Base-by-base conservation (phyloP, 2,113 vertebrate species). In the Podarcis muralis region DNA sequence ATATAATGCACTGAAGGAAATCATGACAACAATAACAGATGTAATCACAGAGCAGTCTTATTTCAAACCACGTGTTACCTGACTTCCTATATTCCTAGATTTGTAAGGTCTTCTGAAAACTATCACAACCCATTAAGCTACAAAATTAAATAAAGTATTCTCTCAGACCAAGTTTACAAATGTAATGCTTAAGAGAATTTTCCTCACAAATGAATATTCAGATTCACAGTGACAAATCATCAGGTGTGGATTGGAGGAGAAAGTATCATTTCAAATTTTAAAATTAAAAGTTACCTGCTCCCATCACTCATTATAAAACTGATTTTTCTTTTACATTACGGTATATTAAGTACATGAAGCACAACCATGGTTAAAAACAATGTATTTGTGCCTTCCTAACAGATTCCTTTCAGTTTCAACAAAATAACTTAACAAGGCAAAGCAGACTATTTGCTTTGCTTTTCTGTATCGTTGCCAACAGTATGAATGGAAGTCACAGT, bases 401-500 rank as follows among this genome's bases (percentile, higher is more conserved):
- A 48, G 13, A 77, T 62, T 62, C 77, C 25, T 83, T 66, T 77
- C 59, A 12, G 25, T 74, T 65, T 87, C 77, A 35, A 57, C n/a
- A 32, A 84, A 88, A 27, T 32, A 66, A 35, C 1, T 9, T n/a
- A 53, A 20, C 15, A 22, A 88, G 82, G 69, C 37, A 81, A 72
- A 4, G 27, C 57, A 90, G 81, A 27, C 53, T 76, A 57, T 16
- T 77, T 35, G 87, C 76, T 85, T 83, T 86, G 23, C 30, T 20
- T 74, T 77, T 8, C 35, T 83, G 48, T 40, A 27, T 66, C 88
- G 90, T 77, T n/a, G 6, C 37, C 87, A 80, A 87, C 83, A 81
- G 68, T 40, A 93, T 91, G 94, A 95, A 86, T 43, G 88, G 89
- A 83, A 89, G 40, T 25, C 90, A 89, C 81, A 93, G 53, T 89